Percentiles rank a stretch among this genome's conserved stretches.
These are phyloP conservation scores for Conops quadrifasciatus DNA, from an alignment of 2,888 invertebrate genomes.

Conservation along the genomic window DNA sequence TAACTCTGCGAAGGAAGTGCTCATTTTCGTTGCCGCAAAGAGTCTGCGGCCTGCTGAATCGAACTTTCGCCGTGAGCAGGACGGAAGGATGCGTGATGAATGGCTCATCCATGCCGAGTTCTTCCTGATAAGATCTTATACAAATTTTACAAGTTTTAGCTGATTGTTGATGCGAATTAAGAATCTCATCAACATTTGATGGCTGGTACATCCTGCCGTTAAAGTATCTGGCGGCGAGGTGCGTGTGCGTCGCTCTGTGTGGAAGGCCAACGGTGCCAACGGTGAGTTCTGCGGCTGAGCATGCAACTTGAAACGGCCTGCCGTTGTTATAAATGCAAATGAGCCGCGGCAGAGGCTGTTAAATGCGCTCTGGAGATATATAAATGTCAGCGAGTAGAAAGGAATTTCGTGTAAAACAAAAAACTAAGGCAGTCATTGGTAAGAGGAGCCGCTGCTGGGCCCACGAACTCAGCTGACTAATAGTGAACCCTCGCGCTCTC, in stretches of 20 bases:
- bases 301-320: slow-evolving; percentile 36
- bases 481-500: background rate
- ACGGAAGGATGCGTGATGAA: no score
- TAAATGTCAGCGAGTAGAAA: slow-evolving; percentile 54
- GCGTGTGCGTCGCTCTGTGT: background rate
- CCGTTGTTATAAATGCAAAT: slow-evolving; percentile 51
- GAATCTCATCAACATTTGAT: slow-evolving; percentile 15
- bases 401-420: slow-evolving; percentile 56
- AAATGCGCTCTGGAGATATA: slow-evolving; percentile 40
- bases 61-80: no score
- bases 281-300: background rate
- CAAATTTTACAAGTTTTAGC: no score
- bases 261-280: background rate
- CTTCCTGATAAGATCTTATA: slow-evolving; percentile 1
- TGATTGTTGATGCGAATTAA: background rate
- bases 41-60: no score
- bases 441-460: slow-evolving; percentile 27
- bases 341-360: slow-evolving; percentile 44
- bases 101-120: background rate
- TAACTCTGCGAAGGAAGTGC: no score
- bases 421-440: slow-evolving; percentile 55
- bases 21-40: no score
- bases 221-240: background rate
- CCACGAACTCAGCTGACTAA: background rate
- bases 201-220: slow-evolving; percentile 9